A percentile compares a stretch with the other conserved stretches of the same genome.
Conservation (phyloP, 2,797 vertebrate species). For the Denticeps clupeoides region DNA sequence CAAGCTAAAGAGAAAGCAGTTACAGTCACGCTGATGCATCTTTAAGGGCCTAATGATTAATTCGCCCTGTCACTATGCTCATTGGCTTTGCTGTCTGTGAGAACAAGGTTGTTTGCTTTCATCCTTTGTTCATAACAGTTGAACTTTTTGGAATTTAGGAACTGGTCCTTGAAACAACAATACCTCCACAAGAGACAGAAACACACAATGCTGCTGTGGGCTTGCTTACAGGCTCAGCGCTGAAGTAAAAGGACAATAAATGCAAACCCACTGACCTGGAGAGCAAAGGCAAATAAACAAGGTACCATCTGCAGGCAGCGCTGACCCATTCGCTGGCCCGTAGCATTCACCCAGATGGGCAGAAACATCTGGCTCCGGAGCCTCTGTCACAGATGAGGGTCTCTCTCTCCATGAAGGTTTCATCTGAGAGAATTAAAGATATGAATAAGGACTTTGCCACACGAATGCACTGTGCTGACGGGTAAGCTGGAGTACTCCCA, state of each 20-base stretch:
- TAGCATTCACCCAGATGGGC: conserved; percentile 32
- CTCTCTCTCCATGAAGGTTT: conserved; percentile 8
- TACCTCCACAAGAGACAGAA: conserved; percentile 10
- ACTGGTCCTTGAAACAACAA: conserved; percentile 1
- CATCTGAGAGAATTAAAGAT: conserved; percentile 3
- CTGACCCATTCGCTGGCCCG: conserved; percentile 22
- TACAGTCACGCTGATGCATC: conserved; percentile 1
- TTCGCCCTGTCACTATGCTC: conserved; percentile 27
- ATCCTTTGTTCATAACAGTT: conserved; percentile 28
- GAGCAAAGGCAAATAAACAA: conserved; percentile 16
- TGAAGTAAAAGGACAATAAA: background rate
- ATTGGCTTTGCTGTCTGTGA: conserved; percentile 28
- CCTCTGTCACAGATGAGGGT: conserved; percentile 7
- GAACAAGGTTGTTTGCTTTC: conserved; percentile 23
- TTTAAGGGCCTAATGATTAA: conserved; percentile 23
- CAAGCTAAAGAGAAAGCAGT: conserved; percentile 18
- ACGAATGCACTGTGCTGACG: background rate
- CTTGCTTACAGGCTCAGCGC: no score
- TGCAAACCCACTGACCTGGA: conserved; percentile 1
- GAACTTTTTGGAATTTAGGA: no score
- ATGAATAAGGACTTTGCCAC: conserved; percentile 5
- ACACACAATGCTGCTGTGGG: no score
- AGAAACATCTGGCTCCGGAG: conserved; percentile 28
- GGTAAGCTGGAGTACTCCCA: background rate
- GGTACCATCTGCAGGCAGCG: conserved; percentile 26